Evolutionary conservation across 1,140 invertebrate genomes (phyloP).

Genomic region (Pseudomyrmex dendroicus): DNA sequence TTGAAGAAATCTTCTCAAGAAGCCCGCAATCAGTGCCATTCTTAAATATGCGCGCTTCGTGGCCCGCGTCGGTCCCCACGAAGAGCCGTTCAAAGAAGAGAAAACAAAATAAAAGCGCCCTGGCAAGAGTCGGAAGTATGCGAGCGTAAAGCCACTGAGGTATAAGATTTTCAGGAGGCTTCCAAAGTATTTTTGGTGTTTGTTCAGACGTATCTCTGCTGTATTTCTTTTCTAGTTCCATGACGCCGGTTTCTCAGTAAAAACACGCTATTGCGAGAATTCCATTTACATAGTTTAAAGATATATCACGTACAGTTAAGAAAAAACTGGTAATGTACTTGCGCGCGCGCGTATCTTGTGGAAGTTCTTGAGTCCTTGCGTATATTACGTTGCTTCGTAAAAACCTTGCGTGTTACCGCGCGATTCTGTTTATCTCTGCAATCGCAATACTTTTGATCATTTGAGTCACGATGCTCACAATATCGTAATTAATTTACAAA

Average conservation of each 20-base stretch:
- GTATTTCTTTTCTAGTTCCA: neutral
- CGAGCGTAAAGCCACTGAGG: conserved; percentile 34
- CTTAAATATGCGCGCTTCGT: conserved; percentile 26
- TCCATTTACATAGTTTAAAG: conserved; percentile 32
- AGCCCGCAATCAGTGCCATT: conserved; percentile 18
- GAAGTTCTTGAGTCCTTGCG: neutral
- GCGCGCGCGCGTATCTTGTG: conserved; percentile 3
- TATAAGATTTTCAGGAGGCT: conserved; percentile 51
- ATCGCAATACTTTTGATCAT: neutral
- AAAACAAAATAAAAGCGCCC: conserved; percentile 23
- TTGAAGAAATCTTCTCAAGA: conserved; percentile 54
- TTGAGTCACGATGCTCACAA: conserved; percentile 5
- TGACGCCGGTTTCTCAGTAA: conserved; percentile 6
- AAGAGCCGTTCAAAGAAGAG: conserved; percentile 26
- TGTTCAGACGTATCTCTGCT: neutral
- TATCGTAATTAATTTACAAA: neutral
- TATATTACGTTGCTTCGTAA: conserved; percentile 71
- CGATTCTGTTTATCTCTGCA: conserved; percentile 57
- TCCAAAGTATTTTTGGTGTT: conserved; percentile 33
- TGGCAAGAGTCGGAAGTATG: conserved; percentile 16
- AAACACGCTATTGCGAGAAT: conserved; percentile 28
- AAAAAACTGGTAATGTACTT: neutral
- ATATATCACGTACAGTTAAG: conserved; percentile 29
- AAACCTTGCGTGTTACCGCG: conserved; percentile 68
- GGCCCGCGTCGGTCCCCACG: neutral